Evolutionary conservation across 2,113 vertebrate species (phyloP), one percentile per base, ranked within the genome.

Genomic region (Emydura subglobosa): DNA sequence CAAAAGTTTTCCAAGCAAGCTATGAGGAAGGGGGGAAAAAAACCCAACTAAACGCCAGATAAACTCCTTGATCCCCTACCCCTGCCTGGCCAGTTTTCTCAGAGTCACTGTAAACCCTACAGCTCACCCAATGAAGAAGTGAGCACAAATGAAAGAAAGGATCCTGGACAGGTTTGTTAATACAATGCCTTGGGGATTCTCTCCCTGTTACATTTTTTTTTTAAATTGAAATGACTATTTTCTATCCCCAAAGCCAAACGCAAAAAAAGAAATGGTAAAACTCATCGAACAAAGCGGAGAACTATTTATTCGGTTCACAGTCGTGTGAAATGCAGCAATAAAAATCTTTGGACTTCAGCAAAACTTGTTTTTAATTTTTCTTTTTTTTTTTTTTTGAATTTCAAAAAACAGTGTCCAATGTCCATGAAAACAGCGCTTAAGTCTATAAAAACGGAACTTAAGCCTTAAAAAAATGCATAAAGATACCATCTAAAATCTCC

Each of bases 311-410:
- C 98, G 95, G 98, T 99, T 99, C 99, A 99, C 99, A 99, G 99
- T 99, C 96, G 97, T 99, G 99, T 99, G 99, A 99, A 98, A 99
- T 99, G 99, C 99, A 99, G 99, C 99, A 99, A 99, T 99, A 99
- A 99, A 98, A 99, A 99, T 99, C 99, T 99, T 99, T 99, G 99
- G 99, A 99, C 99, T 99, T 99, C 98, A 99, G 99, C 99, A 98
- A 97, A 96, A 98, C 97, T 98, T 98, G 97, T 88, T 98, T 98
- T 98, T 98, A 96, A 96, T 98, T 98, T 95, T 39, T 39, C 39
- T 39, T 39, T 39, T 39, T 39, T 39, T 39, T 39, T 39, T 95
- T 97, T 98, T 97, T 97, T 97, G 94, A 97, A 98, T 98, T 98
- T 98, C 97, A 98, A 96, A 98, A 98, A 97, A 98, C 96, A 97